These are phyloP conservation scores for Beroe forskalii DNA, from an alignment of 37 sponge, comb jelly and placozoan genomes.

Conservation along the genomic window DNA sequence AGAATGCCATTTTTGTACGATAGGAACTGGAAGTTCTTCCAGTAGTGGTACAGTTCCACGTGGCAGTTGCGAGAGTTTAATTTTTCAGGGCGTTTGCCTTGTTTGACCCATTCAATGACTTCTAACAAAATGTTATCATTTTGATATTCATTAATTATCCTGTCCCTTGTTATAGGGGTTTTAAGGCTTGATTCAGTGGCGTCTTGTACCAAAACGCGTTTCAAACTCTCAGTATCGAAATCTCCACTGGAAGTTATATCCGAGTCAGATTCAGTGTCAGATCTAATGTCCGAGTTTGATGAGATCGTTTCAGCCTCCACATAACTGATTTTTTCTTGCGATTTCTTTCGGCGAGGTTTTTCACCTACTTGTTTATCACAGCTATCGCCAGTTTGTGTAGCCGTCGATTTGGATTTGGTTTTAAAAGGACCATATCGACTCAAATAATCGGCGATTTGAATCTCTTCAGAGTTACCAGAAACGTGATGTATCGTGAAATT, in stretches of 20 bases:
- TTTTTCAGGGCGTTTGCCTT: neutral
- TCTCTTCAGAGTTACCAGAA: neutral
- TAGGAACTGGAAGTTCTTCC: neutral
- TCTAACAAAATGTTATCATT: neutral
- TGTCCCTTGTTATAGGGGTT: neutral
- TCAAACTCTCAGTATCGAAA: neutral
- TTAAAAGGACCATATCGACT: neutral
- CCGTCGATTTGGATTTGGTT: neutral
- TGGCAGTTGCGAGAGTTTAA: neutral
- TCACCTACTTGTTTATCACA: neutral
- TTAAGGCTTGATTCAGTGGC: neutral
- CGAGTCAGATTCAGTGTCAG: neutral
- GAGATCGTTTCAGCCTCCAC: neutral
- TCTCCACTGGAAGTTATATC: neutral
- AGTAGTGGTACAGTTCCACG: neutral
- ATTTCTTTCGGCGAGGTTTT: neutral
- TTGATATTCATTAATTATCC: neutral
- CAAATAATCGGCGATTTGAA: conserved; percentile 40
- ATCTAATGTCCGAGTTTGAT: neutral
- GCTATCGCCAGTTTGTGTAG: conserved; percentile 10
- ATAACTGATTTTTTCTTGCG: neutral
- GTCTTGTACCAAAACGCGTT: neutral
- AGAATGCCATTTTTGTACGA: neutral
- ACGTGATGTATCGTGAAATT: conserved; percentile 14
- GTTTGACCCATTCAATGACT: conserved; percentile 1